Evolutionary conservation across 37 sponge, comb jelly and placozoan genomes (phyloP), one percentile per base, ranked within the genome.

Genomic region (Diacarnus erythraeanus): DNA sequence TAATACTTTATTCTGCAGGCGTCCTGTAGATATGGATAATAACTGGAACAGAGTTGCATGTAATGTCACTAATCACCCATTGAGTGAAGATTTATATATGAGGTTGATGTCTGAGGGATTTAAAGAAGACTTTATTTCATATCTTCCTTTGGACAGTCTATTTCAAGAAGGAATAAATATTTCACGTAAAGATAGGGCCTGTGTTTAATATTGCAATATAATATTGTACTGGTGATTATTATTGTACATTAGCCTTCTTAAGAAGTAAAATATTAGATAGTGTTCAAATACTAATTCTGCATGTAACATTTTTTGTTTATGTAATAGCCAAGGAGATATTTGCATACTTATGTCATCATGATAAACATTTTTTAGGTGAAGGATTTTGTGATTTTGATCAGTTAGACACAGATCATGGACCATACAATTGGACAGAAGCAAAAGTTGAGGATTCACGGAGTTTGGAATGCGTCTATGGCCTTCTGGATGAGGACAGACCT

Each of bases 341-440:
- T 54, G 10, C 17, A 54, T 20, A 17, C 56, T 54, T 54, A 10
- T 54, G 56, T 54, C 17, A 54, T 10, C 56, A 63, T 63, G 64
- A 63, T 63, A 36, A 3, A 37, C 68, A 67, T 15, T 8, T 4
- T 31, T 2, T 39, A 84, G 85, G 37, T 21, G 22, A 21, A 39
- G 85, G 85, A 61, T 84, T 84, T 59, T 84, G 85, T 54, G 58
- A 70, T 35, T 59, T 59, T 59, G 63, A 70, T 2, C 35, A 22
- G 8, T 44, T 74, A 1, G 25, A 20, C 10, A 42, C 77, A 26
- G 71, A 51, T 67, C 35, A 35, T 37, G 56, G 64, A 35, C 76
- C 76, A n/a, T 83, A 75, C 64, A 57, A 22, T 10, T 83, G 83
- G 83, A 64, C 37, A 38, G 83, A 83, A 66, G 75, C 83, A 27